Conservation (phyloP, 1,140 invertebrate genomes). For the Drusus annulatus region DNA sequence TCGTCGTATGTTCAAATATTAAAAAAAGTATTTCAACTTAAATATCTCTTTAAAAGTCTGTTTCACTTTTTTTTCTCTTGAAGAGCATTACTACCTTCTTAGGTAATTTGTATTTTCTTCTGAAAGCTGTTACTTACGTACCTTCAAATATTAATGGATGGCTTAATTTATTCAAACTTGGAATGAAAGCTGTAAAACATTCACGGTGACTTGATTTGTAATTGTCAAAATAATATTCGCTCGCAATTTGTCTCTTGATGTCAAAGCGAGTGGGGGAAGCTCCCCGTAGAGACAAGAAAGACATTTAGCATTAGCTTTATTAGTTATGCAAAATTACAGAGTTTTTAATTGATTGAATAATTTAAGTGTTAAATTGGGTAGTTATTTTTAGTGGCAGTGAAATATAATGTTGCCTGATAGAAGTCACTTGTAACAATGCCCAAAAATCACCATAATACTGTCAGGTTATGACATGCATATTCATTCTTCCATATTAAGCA, state of each 20-base stretch:
- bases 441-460: too few relatives aligned
- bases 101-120: not conserved
- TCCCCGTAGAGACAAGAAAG: not conserved
- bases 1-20: too few relatives aligned
- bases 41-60: too few relatives aligned
- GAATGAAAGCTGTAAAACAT: conserved; percentile 51
- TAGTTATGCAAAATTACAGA: conserved; percentile 42
- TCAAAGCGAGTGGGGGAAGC: not conserved
- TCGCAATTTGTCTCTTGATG: conserved; percentile 54
- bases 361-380: conserved; percentile 1
- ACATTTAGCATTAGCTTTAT: conserved; percentile 55
- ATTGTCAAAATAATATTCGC: conserved; percentile 59
- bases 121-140: not conserved
- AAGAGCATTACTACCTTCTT: too few relatives aligned
- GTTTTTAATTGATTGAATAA: conserved; percentile 45
- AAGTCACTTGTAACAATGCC: too few relatives aligned
- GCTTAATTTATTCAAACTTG: conserved; percentile 52
- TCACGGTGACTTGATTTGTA: conserved; percentile 60
- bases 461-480: too few relatives aligned
- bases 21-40: too few relatives aligned
- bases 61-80: too few relatives aligned
- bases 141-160: not conserved
- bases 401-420: too few relatives aligned
- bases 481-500: too few relatives aligned
- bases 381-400: too few relatives aligned